These are phyloP conservation scores for Caretta caretta DNA, from an alignment of 2,113 vertebrate species.

Conservation along the genomic window DNA sequence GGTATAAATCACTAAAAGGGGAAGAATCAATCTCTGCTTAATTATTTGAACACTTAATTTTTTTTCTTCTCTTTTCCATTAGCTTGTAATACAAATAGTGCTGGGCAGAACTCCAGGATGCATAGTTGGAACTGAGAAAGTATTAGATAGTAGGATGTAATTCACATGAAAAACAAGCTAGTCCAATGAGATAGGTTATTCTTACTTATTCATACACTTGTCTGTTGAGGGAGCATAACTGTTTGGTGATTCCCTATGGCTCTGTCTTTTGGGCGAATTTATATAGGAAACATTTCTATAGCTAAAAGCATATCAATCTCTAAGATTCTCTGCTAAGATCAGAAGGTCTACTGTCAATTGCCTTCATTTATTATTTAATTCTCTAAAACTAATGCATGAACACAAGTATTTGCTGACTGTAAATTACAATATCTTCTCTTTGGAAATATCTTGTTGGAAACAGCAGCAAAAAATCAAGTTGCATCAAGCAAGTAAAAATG, in stretches of 20 bases:
- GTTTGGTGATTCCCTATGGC: conserved; percentile 52
- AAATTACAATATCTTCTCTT: background rate
- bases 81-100: conserved; percentile 67
- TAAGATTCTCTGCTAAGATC: conserved; percentile 26
- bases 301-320: conserved; percentile 16
- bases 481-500: conserved; percentile 8
- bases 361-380: conserved; percentile 10
- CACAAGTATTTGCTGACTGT: background rate
- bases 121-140: conserved; percentile 61
- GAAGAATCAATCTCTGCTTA: conserved; percentile 67
- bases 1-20: conserved; percentile 61
- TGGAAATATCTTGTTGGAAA: conserved; percentile 19
- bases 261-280: conserved; percentile 26
- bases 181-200: conserved; percentile 62
- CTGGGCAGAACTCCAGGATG: conserved; percentile 70
- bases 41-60: conserved; percentile 68
- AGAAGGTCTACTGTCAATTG: conserved; percentile 27
- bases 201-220: conserved; percentile 64
- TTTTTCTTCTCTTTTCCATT: conserved; percentile 70
- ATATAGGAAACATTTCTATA: background rate
- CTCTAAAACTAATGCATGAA: conserved; percentile 9
- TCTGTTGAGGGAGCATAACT: conserved; percentile 60
- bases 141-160: conserved; percentile 66
- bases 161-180: conserved; percentile 69
- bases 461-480: background rate